Percentiles rank a stretch among this genome's conserved stretches.
These are phyloP conservation scores for Jacana jacana DNA, from an alignment of 2,113 vertebrate genomes.

Conservation along the genomic window DNA sequence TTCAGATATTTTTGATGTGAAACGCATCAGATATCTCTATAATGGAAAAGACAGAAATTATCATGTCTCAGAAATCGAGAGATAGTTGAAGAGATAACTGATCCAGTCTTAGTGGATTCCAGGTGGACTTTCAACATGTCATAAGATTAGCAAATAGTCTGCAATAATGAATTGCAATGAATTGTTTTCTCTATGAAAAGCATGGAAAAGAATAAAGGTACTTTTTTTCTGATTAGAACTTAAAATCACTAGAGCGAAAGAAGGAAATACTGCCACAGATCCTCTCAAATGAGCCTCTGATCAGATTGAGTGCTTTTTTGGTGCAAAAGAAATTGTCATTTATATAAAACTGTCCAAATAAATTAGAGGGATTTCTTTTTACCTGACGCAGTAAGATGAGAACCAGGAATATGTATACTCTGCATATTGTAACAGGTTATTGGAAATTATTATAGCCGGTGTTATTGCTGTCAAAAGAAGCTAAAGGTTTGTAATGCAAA, in stretches of 20 bases:
- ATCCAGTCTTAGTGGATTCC: background rate
- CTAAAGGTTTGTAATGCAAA: slow-evolving; percentile 69
- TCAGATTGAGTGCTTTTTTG: slow-evolving; percentile 8
- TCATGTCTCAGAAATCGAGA: background rate
- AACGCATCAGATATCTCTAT: background rate
- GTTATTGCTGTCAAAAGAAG: slow-evolving; percentile 55
- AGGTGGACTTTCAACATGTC: background rate
- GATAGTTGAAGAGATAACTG: background rate
- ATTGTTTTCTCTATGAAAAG: background rate
- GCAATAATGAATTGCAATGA: background rate
- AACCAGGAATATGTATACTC: background rate
- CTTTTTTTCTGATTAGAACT: background rate
- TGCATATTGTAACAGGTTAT: slow-evolving; percentile 38
- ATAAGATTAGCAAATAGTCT: background rate
- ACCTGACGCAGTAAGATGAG: slow-evolving; percentile 12
- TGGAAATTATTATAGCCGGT: background rate
- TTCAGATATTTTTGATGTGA: background rate
- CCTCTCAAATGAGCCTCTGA: slow-evolving; percentile 8
- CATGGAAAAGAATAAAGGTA: background rate
- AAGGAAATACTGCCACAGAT: background rate
- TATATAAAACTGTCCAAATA: slow-evolving; percentile 1
- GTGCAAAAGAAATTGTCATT: background rate
- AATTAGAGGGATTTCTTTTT: background rate
- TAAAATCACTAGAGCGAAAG: background rate
- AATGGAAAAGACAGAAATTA: background rate